Conservation (phyloP, 2,113 vertebrate species). For the Bathybates hornii region DNA sequence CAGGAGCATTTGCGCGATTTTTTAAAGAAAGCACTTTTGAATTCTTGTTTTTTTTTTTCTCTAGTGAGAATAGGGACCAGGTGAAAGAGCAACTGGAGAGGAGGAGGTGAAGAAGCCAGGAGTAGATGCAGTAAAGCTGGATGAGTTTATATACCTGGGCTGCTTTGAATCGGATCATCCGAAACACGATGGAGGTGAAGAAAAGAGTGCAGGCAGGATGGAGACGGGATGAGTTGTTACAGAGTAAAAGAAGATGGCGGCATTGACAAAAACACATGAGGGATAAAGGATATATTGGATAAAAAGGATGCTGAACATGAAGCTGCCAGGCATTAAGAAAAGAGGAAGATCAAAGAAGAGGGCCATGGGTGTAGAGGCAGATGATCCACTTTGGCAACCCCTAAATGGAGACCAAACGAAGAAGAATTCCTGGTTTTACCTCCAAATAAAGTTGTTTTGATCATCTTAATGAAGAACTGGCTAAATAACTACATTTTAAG, state of each 20-base stretch:
- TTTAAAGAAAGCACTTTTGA: background rate
- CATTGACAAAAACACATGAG: background rate
- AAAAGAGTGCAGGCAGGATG: background rate
- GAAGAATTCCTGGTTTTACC: background rate
- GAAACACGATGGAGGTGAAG: background rate
- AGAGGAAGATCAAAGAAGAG: background rate
- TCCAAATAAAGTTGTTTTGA: background rate
- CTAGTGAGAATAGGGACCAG: background rate
- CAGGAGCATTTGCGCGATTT: background rate
- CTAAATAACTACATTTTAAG: background rate
- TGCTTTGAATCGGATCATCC: background rate
- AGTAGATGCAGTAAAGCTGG: background rate
- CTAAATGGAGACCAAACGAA: background rate
- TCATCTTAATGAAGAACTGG: background rate
- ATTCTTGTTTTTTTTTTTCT: background rate
- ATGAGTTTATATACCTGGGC: background rate
- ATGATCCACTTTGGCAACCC: background rate
- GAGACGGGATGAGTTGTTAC: background rate
- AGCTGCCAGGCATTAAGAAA: background rate
- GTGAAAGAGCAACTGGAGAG: background rate
- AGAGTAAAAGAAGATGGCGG: background rate
- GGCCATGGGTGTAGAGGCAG: background rate
- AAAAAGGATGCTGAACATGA: background rate
- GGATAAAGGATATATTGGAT: background rate
- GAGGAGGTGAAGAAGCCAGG: background rate